Percentiles rank a stretch among this genome's conserved stretches.
phyloP scores from a whole-genome alignment of 2,888 invertebrate genomes.

The Campaea margaritaria region DNA sequence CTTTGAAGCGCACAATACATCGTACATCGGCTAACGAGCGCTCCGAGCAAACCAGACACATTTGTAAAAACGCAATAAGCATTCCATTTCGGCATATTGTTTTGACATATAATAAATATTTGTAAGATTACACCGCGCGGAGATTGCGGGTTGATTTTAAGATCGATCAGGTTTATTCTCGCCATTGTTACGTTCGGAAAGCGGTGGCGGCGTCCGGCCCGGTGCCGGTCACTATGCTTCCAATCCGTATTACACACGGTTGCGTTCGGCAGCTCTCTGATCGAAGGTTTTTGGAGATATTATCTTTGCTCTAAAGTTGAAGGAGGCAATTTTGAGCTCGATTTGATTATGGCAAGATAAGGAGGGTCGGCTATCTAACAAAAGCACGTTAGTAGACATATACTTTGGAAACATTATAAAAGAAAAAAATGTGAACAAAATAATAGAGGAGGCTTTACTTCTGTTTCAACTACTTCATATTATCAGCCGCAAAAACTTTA shows the following conservation, averaged over 20 bases:
- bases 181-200: slow-evolving; percentile 55
- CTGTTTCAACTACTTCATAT: too few relatives aligned
- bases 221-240: slow-evolving; percentile 44
- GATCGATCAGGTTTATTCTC: slow-evolving; percentile 57
- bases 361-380: background rate
- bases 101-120: slow-evolving; percentile 86
- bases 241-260: slow-evolving; percentile 79
- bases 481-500: too few relatives aligned
- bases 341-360: slow-evolving; percentile 21
- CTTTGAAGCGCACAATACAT: slow-evolving; percentile 69
- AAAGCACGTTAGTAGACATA: background rate
- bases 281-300: slow-evolving; percentile 40
- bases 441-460: too few relatives aligned
- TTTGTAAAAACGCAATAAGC: slow-evolving; percentile 84
- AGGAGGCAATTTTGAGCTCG: slow-evolving; percentile 25
- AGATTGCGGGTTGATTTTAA: slow-evolving; percentile 76
- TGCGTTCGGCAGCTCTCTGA: slow-evolving; percentile 66
- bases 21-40: slow-evolving; percentile 84
- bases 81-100: slow-evolving; percentile 84
- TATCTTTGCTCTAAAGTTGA: slow-evolving; percentile 21
- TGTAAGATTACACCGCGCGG: slow-evolving; percentile 75
- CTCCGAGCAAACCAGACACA: slow-evolving; percentile 80
- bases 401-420: too few relatives aligned
- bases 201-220: slow-evolving; percentile 47
- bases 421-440: too few relatives aligned